Conservation (phyloP, 2,797 vertebrate genomes). For the Amblyopsis hoosieri region DNA sequence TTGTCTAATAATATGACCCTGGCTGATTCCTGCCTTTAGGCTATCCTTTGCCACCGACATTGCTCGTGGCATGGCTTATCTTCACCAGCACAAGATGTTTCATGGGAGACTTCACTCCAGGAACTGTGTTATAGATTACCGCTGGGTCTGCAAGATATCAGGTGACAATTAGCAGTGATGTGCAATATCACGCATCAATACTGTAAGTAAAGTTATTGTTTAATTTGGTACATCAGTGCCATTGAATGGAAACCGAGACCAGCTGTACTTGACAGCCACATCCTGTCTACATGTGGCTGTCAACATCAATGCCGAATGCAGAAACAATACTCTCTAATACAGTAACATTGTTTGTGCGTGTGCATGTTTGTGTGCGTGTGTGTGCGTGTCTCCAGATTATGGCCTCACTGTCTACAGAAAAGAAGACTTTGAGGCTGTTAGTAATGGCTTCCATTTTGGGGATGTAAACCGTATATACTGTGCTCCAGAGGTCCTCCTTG, state of each 20-base stretch:
- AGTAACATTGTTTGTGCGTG: not conserved
- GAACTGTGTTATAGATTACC: slow-evolving; percentile 80
- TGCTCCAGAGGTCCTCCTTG: slow-evolving; percentile 75
- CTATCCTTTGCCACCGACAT: slow-evolving; percentile 81
- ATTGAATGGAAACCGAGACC: no score
- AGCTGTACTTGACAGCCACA: not conserved
- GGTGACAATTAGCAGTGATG: slow-evolving; percentile 48
- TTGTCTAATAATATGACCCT: slow-evolving; percentile 1
- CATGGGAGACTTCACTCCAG: slow-evolving; percentile 77
- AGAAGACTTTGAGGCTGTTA: slow-evolving; percentile 70
- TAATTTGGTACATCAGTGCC: no score
- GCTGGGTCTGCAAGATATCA: slow-evolving; percentile 84
- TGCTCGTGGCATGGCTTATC: slow-evolving; percentile 75
- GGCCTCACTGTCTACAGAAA: slow-evolving; percentile 73
- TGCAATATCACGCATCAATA: no score
- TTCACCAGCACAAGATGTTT: slow-evolving; percentile 78
- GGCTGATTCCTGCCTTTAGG: slow-evolving; percentile 38
- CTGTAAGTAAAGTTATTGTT: no score
- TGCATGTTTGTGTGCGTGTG: slow-evolving; percentile 7
- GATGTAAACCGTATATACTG: slow-evolving; percentile 67
- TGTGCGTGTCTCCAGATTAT: slow-evolving; percentile 66
- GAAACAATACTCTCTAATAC: slow-evolving; percentile 16
- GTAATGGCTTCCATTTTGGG: slow-evolving; percentile 57
- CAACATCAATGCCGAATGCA: slow-evolving; percentile 6
- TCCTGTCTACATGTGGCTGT: slow-evolving; percentile 3